Percentiles rank a stretch among this genome's conserved stretches.
These are phyloP conservation scores for Lasiommata megera DNA, from an alignment of 2,888 invertebrate genomes.

Conservation along the genomic window DNA sequence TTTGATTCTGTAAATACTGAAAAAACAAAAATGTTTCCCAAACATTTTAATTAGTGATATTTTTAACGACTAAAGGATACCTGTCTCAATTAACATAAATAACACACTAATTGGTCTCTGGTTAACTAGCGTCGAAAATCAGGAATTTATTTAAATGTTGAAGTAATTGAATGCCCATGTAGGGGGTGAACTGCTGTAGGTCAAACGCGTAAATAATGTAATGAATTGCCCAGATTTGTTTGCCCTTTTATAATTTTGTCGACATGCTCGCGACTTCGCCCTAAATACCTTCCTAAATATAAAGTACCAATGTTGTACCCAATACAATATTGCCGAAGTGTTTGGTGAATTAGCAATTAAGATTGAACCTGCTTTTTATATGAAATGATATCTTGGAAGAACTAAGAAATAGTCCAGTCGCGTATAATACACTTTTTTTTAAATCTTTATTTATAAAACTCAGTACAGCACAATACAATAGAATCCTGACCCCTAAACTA, in stretches of 20 bases:
- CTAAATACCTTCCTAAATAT: too few relatives aligned
- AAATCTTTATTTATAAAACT: too few relatives aligned
- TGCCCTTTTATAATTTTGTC: background rate
- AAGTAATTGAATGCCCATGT: conserved; percentile 3
- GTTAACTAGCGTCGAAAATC: conserved; percentile 2
- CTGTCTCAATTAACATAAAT: conserved; percentile 7
- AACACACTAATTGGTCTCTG: conserved; percentile 4
- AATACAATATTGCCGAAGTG: too few relatives aligned
- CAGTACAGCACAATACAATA: too few relatives aligned
- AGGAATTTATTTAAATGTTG: conserved; percentile 8
- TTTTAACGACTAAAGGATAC: background rate
- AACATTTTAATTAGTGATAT: conserved; percentile 3
- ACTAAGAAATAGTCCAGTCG: too few relatives aligned
- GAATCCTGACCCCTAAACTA: too few relatives aligned
- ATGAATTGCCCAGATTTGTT: background rate
- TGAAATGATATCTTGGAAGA: too few relatives aligned
- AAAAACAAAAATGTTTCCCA: background rate
- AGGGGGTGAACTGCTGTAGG: background rate
- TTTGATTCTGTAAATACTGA: background rate
- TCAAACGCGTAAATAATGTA: conserved; percentile 1
- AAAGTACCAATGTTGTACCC: too few relatives aligned
- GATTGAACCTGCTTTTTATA: too few relatives aligned
- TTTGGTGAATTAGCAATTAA: too few relatives aligned
- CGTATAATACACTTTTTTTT: too few relatives aligned
- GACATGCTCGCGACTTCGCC: background rate